Percentiles rank a stretch among this genome's conserved stretches.
These are phyloP conservation scores for Actinostola sp. DNA, from an alignment of 92 coral and sea anemone species.

Conservation along the genomic window DNA sequence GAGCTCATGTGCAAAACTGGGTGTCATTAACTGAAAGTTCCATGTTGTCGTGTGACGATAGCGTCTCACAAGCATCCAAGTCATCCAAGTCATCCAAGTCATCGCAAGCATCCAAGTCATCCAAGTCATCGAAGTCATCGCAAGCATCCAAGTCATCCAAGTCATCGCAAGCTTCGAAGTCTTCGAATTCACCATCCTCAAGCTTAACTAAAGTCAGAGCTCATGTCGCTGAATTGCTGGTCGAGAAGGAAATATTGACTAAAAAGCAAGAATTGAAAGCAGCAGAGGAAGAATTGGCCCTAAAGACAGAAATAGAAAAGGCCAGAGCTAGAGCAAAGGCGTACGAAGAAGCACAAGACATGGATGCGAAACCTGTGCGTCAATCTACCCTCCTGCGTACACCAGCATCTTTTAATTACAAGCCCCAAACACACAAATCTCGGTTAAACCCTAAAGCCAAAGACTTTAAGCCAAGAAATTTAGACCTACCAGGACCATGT, in stretches of 20 bases:
- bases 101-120: constrained; percentile 3
- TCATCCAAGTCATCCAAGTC: neutral
- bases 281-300: constrained; percentile 43
- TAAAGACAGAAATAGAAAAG: constrained; percentile 55
- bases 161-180: constrained; percentile 7
- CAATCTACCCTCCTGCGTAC: neutral
- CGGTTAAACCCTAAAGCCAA: neutral
- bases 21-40: constrained; percentile 23
- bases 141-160: constrained; percentile 8
- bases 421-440: neutral
- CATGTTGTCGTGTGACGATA: constrained; percentile 17
- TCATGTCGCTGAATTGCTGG: constrained; percentile 61
- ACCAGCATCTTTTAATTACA: constrained; percentile 12
- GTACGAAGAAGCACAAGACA: constrained; percentile 10
- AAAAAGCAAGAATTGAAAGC: constrained; percentile 49
- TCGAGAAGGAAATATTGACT: constrained; percentile 56
- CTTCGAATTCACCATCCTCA: constrained; percentile 13
- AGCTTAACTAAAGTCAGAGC: constrained; percentile 44
- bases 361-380: neutral
- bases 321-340: constrained; percentile 54
- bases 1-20: constrained; percentile 40
- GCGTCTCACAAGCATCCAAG: constrained; percentile 9
- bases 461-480: constrained; percentile 2
- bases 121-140: constrained; percentile 18
- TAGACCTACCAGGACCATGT: neutral